Conservation (phyloP, 2,797 vertebrate species). For the Aldrovandia affinis region DNA sequence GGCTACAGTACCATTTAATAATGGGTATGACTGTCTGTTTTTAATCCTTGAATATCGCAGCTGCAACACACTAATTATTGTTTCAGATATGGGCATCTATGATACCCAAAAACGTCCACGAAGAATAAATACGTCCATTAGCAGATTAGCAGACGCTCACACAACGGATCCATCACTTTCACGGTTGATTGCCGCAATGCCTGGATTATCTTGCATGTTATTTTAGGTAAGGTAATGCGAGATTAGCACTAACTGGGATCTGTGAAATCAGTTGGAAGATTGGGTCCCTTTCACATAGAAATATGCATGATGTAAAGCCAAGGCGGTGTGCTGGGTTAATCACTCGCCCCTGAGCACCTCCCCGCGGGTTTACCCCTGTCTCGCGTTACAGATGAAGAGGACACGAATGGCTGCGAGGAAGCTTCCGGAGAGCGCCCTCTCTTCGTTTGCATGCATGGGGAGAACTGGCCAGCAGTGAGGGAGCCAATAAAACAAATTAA, state of each 20-base stretch:
- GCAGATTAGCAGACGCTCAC: not conserved
- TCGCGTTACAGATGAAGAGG: not conserved
- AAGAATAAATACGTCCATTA: not conserved
- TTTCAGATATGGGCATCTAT: not conserved
- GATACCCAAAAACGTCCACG: not conserved
- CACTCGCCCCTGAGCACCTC: not conserved
- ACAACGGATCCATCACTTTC: conserved; percentile 44
- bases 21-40: not conserved
- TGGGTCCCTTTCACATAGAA: conserved; percentile 64
- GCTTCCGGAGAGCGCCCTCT: not conserved
- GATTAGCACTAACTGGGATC: conserved; percentile 73
- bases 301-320: conserved; percentile 51
- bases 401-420: not conserved
- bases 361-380: not conserved
- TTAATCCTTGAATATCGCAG: not conserved
- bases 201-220: conserved; percentile 70
- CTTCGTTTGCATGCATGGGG: too few relatives aligned
- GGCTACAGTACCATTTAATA: not conserved
- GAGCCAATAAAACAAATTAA: not conserved
- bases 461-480: not conserved
- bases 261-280: conserved; percentile 76
- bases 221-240: conserved; percentile 73
- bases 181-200: conserved; percentile 69
- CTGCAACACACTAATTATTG: not conserved
- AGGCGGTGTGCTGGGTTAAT: not conserved